Base-by-base conservation (phyloP, 2,113 vertebrate species). In the Phylloscopus whistleri region DNA sequence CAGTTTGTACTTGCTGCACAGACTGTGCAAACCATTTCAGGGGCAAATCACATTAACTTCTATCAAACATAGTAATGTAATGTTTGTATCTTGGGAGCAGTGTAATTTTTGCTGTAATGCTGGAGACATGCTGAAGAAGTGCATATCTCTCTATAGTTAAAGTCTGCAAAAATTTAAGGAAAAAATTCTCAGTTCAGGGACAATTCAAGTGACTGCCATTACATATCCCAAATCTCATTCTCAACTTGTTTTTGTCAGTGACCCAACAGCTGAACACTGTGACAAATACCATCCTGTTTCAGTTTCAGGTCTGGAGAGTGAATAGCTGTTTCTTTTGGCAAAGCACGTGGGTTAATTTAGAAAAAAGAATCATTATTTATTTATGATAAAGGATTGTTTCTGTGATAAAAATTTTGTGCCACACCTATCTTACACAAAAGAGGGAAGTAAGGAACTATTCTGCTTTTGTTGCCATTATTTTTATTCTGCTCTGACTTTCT, bases 371-470 rank as follows among this genome's bases (percentile, higher is more conserved):
- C 0, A 0, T 95, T 93, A 94, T 95, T 96, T 96, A 95, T 95
- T 96, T 96, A 96, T 90, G 96, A 92, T 68, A 67, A 85, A 91
- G 62, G 93, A 69, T 95, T 58, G 89, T 94, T 96, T 93, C 70
- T 83, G 68, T 87, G 66, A 56, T 89, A 76, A 93, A 97, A 89
- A 93, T 82, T 92, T 85, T 9, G 22, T 94, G 74, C 86, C 74
- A 39, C 70, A 81, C 58, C 26, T 16, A 35, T 80, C 41, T 62
- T 52, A 74, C 6, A 46, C 28, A 10, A n/a, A 56, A 90, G 55
- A 62, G n/a, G 8, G 22, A 56, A 9, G 23, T 56, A 62, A 66
- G 16, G 22, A 75, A 15, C 15, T 58, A 1, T 35, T 64, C 21
- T 83, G 27, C 27, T 13, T 69, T 90, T 64, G 19, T 59, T 74